Evolutionary conservation across 2,888 invertebrate species (phyloP).

Genomic region (Dendrolimus pini): DNA sequence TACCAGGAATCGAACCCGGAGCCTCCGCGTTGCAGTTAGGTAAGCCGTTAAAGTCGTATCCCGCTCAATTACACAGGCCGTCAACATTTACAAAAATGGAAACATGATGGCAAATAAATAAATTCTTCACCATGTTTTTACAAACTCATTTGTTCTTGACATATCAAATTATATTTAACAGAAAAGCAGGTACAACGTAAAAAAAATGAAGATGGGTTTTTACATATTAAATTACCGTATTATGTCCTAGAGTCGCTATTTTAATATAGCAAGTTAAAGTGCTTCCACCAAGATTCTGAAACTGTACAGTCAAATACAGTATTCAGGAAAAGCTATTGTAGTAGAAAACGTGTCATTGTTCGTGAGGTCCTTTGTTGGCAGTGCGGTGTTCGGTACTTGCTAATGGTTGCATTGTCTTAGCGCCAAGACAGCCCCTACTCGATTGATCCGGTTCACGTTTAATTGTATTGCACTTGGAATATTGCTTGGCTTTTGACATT

Average conservation of each 20-base stretch:
- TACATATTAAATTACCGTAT: background rate
- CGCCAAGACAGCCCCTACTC: conserved; percentile 30
- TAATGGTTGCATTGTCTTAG: conserved; percentile 69
- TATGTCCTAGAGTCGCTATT: background rate
- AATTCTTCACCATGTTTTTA: too few species aligned
- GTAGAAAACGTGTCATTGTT: conserved; percentile 66
- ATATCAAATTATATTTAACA: too few species aligned
- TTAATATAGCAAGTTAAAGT: conserved; percentile 4
- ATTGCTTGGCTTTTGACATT: background rate
- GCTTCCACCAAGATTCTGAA: conserved; percentile 24
- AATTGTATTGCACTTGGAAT: conserved; percentile 24
- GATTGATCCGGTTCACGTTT: conserved; percentile 16
- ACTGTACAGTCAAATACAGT: conserved; percentile 63
- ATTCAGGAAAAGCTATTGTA: conserved; percentile 68
- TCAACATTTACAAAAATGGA: too few species aligned
- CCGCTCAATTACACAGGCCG: too few species aligned
- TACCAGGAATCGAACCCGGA: too few species aligned
- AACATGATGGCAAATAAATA: too few species aligned
- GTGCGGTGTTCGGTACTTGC: conserved; percentile 50
- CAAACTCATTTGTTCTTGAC: too few species aligned
- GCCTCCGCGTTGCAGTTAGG: too few species aligned
- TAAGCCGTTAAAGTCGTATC: too few species aligned
- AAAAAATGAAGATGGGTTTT: background rate
- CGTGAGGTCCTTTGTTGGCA: conserved; percentile 34
- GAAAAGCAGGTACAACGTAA: too few species aligned